These are phyloP conservation scores for Lochmaea crataegi DNA, from an alignment of 2,888 invertebrate species.

Conservation along the genomic window DNA sequence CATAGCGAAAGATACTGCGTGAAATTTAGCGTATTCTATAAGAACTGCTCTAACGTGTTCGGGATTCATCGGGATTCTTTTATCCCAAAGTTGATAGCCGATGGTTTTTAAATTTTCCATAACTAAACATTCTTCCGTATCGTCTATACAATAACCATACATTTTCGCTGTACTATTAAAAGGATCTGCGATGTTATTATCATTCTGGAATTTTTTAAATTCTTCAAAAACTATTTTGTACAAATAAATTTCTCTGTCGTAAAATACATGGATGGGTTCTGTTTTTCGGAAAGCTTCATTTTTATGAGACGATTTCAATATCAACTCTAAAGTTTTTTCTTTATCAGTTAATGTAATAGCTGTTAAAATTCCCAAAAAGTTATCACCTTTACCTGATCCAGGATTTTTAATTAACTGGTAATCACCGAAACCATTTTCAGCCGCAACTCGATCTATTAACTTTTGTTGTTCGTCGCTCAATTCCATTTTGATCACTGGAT, in stretches of 20 bases:
- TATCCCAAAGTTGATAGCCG: conserved; percentile 52
- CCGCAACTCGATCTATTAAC: conserved; percentile 24
- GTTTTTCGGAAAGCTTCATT: conserved; percentile 46
- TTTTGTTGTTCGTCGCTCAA: conserved; percentile 21
- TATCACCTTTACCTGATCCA: conserved; percentile 35
- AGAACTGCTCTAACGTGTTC: conserved; percentile 53
- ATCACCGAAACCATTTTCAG: conserved; percentile 27
- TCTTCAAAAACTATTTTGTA: conserved; percentile 53
- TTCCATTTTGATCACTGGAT: neutral
- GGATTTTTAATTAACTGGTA: conserved; percentile 7
- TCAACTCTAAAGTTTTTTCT: conserved; percentile 44
- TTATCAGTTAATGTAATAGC: conserved; percentile 36
- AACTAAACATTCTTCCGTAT: conserved; percentile 46
- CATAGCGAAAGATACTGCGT: conserved; percentile 55
- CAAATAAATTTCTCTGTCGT: conserved; percentile 52
- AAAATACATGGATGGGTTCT: conserved; percentile 48
- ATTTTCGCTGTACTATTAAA: conserved; percentile 34
- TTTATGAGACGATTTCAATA: conserved; percentile 53
- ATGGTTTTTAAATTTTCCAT: conserved; percentile 53
- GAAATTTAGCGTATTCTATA: conserved; percentile 55
- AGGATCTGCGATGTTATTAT: conserved; percentile 27
- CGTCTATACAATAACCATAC: conserved; percentile 35
- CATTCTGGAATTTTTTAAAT: conserved; percentile 45
- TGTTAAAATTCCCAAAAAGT: conserved; percentile 47
- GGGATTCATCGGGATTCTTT: conserved; percentile 52